Evolutionary conservation across 2,888 invertebrate species (phyloP).

Genomic region (Diadegma fenestrale): DNA sequence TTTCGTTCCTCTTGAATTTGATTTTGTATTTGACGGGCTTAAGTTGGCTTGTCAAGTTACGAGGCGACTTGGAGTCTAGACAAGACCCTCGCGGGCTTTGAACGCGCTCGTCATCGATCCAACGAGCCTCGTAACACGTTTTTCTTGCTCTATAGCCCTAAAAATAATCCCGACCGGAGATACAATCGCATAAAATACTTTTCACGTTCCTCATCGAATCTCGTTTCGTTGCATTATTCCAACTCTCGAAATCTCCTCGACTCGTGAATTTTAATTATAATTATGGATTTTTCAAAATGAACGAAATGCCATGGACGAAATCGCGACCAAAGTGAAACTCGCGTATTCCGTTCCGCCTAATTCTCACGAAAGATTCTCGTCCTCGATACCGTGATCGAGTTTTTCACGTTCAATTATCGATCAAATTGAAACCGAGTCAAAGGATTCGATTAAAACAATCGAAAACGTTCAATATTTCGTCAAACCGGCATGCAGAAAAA

Average conservation of each 20-base stretch:
- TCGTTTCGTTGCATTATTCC: not conserved
- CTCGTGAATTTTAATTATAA: not conserved
- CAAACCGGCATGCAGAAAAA: no score
- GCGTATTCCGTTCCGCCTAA: not conserved
- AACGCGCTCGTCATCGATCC: constrained; percentile 58
- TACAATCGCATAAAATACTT: constrained; percentile 4
- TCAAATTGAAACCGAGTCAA: not conserved
- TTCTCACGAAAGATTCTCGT: not conserved
- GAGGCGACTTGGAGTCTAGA: constrained; percentile 41
- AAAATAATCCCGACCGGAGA: constrained; percentile 26
- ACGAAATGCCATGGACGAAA: not conserved
- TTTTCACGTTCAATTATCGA: not conserved
- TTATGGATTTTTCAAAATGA: not conserved
- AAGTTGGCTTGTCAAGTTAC: constrained; percentile 25
- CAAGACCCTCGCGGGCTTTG: constrained; percentile 9
- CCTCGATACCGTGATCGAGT: not conserved
- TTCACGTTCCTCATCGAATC: not conserved
- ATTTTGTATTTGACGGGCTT: not conserved
- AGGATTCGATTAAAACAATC: not conserved
- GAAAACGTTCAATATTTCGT: no score
- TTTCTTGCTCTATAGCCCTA: constrained; percentile 37
- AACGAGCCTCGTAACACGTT: constrained; percentile 48
- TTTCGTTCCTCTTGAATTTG: not conserved
- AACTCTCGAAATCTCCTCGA: not conserved
- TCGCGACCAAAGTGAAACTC: not conserved